Base-by-base conservation (phyloP, 2,113 vertebrate species). In the Perognathus longimembris region DNA sequence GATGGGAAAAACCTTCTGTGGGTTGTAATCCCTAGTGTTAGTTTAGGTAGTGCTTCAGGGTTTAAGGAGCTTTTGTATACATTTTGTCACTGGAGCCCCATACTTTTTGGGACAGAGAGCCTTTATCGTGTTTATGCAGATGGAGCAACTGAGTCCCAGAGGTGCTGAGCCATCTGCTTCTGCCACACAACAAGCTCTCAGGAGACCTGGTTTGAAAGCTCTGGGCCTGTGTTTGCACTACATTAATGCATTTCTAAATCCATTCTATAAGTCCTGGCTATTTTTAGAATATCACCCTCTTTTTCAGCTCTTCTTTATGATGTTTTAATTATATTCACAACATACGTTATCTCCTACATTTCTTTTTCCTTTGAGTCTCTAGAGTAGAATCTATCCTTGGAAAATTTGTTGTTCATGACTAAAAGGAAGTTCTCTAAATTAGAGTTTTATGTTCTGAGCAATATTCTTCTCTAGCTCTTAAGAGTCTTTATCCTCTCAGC, bases 51-150 rank as follows among this genome's bases (percentile, higher is more conserved):
- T 18, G 11, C 63, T 28, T n/a, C 10, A 84, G 22, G 81, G n/a
- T 70, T 70, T 81, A 82, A 42, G 42, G 82, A 75, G n/a, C 40
- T 76, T 69, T 76, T 45, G 18, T 5, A 6, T 45, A 2, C 73
- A 36, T 85, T 77, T 85, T 92, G 77, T 88, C 45, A 6, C 32
- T 81, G 70, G 76, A 15, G 14, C 76, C 20, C 69, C 38, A 10
- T 36, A 42, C 15, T 88, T 15, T 42, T 89, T 4, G 38, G 26
- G 24, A 34, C 59, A 42, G 77, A 54, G 71, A 38, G 79, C 64
- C 36, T 91, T 64, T 85, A 64, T 93, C 84, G 70, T 93, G 15
- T 74, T 76, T 73, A n/a, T 80, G n/a, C 85, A 91, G 92, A 82
- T 71, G 70, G 89, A 90, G 63, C 88, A 38, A 0, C 76, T 20